Conservation (phyloP, 2,888 invertebrate genomes). For the Pachliopta kotzebuea region DNA sequence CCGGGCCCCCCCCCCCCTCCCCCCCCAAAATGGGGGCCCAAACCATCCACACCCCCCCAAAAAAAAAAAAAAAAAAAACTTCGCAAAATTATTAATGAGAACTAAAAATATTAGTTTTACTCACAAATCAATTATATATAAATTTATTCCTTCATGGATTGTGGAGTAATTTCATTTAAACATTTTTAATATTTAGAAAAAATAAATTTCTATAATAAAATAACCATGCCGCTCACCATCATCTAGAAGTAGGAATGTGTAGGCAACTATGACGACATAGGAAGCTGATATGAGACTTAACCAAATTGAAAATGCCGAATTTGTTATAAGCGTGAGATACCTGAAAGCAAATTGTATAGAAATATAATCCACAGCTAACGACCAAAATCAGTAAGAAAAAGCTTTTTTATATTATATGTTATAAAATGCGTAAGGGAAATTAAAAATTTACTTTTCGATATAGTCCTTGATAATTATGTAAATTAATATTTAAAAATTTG, state of each 20-base stretch:
- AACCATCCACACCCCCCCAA: too few relatives aligned
- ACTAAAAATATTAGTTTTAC: too few relatives aligned
- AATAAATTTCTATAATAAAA: background rate
- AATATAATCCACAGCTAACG: background rate
- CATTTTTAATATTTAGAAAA: background rate
- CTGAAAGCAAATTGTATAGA: constrained; percentile 46
- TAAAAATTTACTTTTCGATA: too few relatives aligned
- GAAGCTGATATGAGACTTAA: constrained; percentile 82
- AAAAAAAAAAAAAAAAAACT: too few relatives aligned
- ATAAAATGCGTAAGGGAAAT: background rate
- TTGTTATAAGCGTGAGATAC: constrained; percentile 81
- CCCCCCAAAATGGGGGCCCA: too few relatives aligned
- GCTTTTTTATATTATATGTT: background rate
- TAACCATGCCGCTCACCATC: constrained; percentile 63
- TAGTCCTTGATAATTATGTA: too few relatives aligned
- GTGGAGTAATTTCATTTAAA: background rate
- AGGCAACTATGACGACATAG: constrained; percentile 82
- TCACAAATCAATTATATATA: too few relatives aligned
- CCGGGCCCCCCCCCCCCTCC: too few relatives aligned
- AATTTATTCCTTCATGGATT: background rate
- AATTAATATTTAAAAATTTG: too few relatives aligned
- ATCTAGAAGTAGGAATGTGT: constrained; percentile 82
- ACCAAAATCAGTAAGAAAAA: background rate
- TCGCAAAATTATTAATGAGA: too few relatives aligned
- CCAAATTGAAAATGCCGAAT: constrained; percentile 84